A percentile compares a stretch with the other conserved stretches of the same genome.
These are phyloP conservation scores for Xiphophorus couchianus DNA, from an alignment of 2,113 vertebrate genomes.

Conservation along the genomic window DNA sequence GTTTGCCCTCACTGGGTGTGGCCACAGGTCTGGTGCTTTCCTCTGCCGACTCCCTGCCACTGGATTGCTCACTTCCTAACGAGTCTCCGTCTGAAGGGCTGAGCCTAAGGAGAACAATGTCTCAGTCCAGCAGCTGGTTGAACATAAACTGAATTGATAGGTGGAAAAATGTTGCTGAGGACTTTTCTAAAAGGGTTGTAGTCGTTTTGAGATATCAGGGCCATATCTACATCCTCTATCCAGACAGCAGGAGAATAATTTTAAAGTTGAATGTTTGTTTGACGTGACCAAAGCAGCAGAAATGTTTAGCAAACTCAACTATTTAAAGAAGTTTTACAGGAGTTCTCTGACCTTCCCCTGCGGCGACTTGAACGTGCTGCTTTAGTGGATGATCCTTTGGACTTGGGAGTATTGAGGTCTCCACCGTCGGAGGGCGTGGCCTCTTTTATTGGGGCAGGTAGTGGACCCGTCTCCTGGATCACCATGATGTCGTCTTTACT, in stretches of 20 bases:
- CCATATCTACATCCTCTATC: too few species aligned
- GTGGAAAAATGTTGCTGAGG: too few species aligned
- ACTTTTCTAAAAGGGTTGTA: too few species aligned
- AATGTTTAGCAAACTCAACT: too few species aligned
- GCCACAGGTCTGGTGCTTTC: constrained; percentile 83
- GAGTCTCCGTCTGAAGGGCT: constrained; percentile 94
- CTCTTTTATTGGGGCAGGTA: constrained; percentile 88
- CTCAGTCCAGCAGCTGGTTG: background rate
- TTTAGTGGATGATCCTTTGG: constrained; percentile 87
- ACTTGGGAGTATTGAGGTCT: constrained; percentile 91
- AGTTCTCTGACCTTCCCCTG: constrained; percentile 85
- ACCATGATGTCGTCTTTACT: constrained; percentile 95
- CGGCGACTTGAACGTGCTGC: constrained; percentile 82
- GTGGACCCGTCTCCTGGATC: constrained; percentile 90
- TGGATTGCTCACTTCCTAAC: constrained; percentile 91
- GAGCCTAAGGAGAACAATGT: constrained; percentile 76
- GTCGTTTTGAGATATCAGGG: too few species aligned
- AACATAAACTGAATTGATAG: background rate
- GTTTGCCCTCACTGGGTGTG: constrained; percentile 81
- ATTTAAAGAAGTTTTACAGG: background rate
- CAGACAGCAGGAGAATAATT: too few species aligned
- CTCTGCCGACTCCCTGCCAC: constrained; percentile 88
- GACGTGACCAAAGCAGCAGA: background rate
- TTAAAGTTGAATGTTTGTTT: background rate
- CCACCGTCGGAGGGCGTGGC: constrained; percentile 90